Evolutionary conservation across 2,113 vertebrate genomes (phyloP).

Genomic region (Oryzias melastigma): DNA sequence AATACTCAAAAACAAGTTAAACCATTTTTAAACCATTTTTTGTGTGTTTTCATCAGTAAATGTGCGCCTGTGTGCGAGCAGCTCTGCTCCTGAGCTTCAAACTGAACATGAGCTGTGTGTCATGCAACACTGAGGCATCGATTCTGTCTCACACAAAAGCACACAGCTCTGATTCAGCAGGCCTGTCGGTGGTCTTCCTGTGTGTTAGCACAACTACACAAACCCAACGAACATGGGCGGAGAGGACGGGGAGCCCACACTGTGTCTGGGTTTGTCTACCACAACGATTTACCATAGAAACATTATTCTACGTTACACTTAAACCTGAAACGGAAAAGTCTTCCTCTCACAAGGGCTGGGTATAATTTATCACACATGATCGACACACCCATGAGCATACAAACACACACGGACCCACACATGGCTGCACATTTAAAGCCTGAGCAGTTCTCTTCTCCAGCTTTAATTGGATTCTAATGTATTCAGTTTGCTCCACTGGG

Average conservation of each 20-base stretch:
- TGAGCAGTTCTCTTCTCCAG: constrained; percentile 51
- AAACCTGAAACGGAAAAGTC: not conserved
- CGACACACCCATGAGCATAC: constrained; percentile 14
- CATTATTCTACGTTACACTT: too few species aligned
- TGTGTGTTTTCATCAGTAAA: not conserved
- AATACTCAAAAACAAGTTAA: too few species aligned
- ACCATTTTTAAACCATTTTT: too few species aligned
- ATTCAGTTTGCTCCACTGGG: constrained; percentile 68
- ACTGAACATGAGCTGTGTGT: constrained; percentile 26
- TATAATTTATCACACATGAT: constrained; percentile 23
- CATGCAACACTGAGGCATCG: constrained; percentile 37
- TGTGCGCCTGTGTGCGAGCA: not conserved
- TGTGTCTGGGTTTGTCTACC: constrained; percentile 14
- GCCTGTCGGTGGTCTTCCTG: constrained; percentile 23
- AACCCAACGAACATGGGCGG: constrained; percentile 10
- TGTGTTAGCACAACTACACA: constrained; percentile 21
- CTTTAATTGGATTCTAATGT: constrained; percentile 77
- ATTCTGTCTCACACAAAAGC: constrained; percentile 24
- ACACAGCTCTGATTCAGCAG: constrained; percentile 29
- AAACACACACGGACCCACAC: constrained; percentile 16
- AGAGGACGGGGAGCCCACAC: constrained; percentile 4
- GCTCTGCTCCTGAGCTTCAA: constrained; percentile 17
- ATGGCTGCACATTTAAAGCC: constrained; percentile 37
- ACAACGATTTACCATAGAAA: not conserved
- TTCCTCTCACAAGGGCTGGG: not conserved